Base-by-base conservation (phyloP, 2,888 invertebrate species). In the Pterostichus niger region DNA sequence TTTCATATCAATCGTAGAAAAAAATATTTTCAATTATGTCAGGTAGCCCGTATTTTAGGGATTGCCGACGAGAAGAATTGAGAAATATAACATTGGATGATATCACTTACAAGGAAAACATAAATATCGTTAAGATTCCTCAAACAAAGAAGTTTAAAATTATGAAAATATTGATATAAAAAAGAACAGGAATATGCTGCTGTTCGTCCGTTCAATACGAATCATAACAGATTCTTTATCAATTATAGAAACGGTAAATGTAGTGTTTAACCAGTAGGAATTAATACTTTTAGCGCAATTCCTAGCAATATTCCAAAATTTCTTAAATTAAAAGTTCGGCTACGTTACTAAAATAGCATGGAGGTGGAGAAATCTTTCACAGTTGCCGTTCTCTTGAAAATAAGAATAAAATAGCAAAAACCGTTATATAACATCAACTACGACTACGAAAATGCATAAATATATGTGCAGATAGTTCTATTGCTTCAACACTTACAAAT, bases 41-140 rank as follows among this genome's bases (percentile, higher is more conserved):
- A 35, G 35, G 35, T 35, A 3, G 35, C 35, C 6, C 35, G 3
- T 35, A 35, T 35, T 35, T 35, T 54, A 6, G 15, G 54, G 15
- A 54, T 13, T 56, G 93, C 94, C 94, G 94, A 13, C 92, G 93
- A 56, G 93, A 89, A 84, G 93, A 88, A 83, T 90, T 90, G 80
- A 31, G 49, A 76, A 59, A 85, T 84, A 68, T 87, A 85, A n/a
- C 84, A 84, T 81, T 86, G 86, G n/a, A 85, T 85, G 40, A 17
- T 59, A 6, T 52, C 6, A 54, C 6, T 13, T n/a, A 54, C n/a
- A 54, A 13, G 7, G 3, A 1, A 15, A 4, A 54, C 15, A 15
- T 54, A 15, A 54, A 6, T 15, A 15, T 54, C 13, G 54, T 54
- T 7, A 54, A 54, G 6, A 56, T 56, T 17, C 56, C 56, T 17